Evolutionary conservation across 2,113 vertebrate species (phyloP).

Genomic region (Parus major): DNA sequence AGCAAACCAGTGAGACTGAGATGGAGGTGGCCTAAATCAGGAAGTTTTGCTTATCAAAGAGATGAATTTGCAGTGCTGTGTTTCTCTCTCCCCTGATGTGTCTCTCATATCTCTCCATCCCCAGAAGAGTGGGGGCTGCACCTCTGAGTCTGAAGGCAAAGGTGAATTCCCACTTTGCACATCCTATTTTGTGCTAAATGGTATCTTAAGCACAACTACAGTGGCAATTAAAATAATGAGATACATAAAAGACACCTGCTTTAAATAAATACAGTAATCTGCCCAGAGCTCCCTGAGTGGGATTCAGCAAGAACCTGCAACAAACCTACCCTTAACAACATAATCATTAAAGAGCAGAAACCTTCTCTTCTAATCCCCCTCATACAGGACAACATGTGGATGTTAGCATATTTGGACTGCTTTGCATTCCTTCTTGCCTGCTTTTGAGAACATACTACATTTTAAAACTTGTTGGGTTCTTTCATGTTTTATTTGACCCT

Average conservation of each 20-base stretch:
- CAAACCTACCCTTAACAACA: conserved; percentile 55
- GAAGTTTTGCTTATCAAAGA: neutral
- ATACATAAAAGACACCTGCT: conserved; percentile 67
- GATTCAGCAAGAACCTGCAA: conserved; percentile 8
- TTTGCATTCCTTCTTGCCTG: conserved; percentile 95
- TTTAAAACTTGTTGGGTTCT: conserved; percentile 98
- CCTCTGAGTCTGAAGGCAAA: neutral
- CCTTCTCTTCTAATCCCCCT: conserved; percentile 75
- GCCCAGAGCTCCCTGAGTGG: conserved; percentile 22
- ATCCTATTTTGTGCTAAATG: conserved; percentile 19
- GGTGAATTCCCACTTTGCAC: neutral
- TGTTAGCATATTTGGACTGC: conserved; percentile 98
- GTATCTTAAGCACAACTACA: neutral
- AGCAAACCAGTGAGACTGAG: neutral
- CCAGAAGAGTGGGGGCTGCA: neutral
- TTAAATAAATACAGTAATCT: conserved; percentile 63
- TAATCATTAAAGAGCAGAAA: conserved; percentile 74
- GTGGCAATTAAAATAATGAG: conserved; percentile 59
- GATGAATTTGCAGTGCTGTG: neutral
- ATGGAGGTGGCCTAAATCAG: neutral
- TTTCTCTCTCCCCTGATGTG: neutral
- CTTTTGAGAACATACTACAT: conserved; percentile 91
- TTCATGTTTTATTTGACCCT: conserved; percentile 99
- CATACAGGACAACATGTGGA: conserved; percentile 82
- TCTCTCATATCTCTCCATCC: neutral